phyloP scores from a whole-genome alignment of 2,888 invertebrate genomes.

The Papilio elwesi region DNA sequence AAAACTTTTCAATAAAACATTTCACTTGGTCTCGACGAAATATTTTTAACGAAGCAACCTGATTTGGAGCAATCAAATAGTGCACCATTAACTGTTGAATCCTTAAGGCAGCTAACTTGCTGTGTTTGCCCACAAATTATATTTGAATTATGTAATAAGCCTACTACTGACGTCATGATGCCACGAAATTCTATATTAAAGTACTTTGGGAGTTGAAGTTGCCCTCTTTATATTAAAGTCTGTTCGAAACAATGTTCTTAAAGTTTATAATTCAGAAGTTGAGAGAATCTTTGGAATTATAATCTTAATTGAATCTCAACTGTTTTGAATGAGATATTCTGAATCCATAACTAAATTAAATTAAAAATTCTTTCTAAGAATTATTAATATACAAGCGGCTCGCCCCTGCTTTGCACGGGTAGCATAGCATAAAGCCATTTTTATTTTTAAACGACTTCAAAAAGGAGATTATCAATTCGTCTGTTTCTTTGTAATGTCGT shows the following conservation, averaged over 20 bases:
- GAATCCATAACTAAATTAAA: constrained; percentile 11
- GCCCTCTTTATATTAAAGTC: constrained; percentile 25
- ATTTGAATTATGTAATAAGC: neutral
- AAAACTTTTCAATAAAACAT: too few relatives aligned
- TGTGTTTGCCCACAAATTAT: neutral
- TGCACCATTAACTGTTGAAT: too few relatives aligned
- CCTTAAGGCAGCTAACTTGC: too few relatives aligned
- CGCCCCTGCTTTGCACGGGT: neutral
- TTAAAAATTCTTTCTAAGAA: neutral
- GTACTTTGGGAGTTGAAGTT: constrained; percentile 11
- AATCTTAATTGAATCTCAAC: constrained; percentile 35
- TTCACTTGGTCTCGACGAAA: too few relatives aligned
- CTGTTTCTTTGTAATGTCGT: too few relatives aligned
- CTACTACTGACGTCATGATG: constrained; percentile 3
- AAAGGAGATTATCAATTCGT: too few relatives aligned
- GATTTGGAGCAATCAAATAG: too few relatives aligned
- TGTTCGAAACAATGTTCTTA: constrained; percentile 46
- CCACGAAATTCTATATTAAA: constrained; percentile 5
- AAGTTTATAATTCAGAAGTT: constrained; percentile 49
- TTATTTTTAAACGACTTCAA: too few relatives aligned
- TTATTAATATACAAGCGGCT: neutral
- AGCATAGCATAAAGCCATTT: neutral
- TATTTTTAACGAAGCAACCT: too few relatives aligned
- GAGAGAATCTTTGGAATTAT: constrained; percentile 50
- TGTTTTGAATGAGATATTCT: constrained; percentile 1